These are phyloP conservation scores for Pseudoatta argentina DNA, from an alignment of 1,140 invertebrate species.

Conservation along the genomic window DNA sequence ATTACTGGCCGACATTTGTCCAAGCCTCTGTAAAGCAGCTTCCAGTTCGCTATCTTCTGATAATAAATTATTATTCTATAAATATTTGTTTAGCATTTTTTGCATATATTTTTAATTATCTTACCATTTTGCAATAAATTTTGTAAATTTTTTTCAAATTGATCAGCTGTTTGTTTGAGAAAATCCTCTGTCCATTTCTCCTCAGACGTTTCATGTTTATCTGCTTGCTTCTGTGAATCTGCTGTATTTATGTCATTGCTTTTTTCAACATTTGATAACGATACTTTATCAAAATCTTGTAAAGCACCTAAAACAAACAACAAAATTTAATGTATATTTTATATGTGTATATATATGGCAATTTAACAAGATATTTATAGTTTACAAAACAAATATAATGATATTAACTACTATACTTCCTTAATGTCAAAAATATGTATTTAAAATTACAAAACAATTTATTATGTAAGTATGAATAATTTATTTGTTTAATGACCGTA, in stretches of 20 bases:
- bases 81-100: not conserved
- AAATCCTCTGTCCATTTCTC: conserved; percentile 82
- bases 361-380: not conserved
- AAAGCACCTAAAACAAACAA: conserved; percentile 83
- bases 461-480: conserved; percentile 29
- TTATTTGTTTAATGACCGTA: conserved; percentile 14
- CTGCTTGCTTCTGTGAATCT: not conserved
- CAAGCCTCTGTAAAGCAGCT: conserved; percentile 83
- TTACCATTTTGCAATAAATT: conserved; percentile 81
- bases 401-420: not conserved
- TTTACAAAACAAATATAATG: not conserved
- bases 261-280: conserved; percentile 66
- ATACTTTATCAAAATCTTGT: conserved; percentile 85
- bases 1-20: conserved; percentile 75
- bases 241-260: conserved; percentile 40
- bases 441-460: not conserved
- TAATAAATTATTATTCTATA: conserved; percentile 21
- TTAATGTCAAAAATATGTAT: not conserved
- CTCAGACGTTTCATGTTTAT: conserved; percentile 56
- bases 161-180: conserved; percentile 80
- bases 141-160: conserved; percentile 81
- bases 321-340: conserved; percentile 3
- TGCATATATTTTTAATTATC: not conserved
- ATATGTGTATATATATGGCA: not conserved
- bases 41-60: conserved; percentile 71